Evolutionary conservation across 2,113 vertebrate species (phyloP).

Genomic region (Mastomys coucha): DNA sequence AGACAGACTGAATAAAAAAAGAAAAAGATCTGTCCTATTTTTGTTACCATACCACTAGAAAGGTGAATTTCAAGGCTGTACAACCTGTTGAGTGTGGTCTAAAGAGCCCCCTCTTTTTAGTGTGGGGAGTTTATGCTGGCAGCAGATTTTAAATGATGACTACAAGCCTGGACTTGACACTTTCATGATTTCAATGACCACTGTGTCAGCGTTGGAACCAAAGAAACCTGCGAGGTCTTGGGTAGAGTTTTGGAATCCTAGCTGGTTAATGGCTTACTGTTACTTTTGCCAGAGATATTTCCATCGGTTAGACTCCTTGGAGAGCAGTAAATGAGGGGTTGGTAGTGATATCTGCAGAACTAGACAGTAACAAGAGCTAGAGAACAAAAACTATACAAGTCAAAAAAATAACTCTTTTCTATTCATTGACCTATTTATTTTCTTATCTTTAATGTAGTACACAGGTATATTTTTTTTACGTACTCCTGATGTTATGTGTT

Average conservation of each 20-base stretch:
- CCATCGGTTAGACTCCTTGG: not conserved
- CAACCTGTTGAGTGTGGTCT: slow-evolving; percentile 62
- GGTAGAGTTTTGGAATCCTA: slow-evolving; percentile 17
- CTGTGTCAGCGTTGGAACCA: slow-evolving; percentile 59
- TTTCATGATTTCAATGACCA: slow-evolving; percentile 65
- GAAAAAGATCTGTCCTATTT: slow-evolving; percentile 12
- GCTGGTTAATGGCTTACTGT: not conserved
- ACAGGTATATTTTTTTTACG: slow-evolving; percentile 47
- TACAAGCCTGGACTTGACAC: not conserved
- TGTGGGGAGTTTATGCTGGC: slow-evolving; percentile 33
- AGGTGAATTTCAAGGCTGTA: slow-evolving; percentile 59
- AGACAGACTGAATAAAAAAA: not conserved
- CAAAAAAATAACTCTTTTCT: not conserved
- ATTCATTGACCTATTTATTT: not conserved
- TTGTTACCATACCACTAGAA: slow-evolving; percentile 62
- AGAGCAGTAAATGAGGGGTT: not conserved
- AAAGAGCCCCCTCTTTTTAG: slow-evolving; percentile 51
- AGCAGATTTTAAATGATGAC: slow-evolving; percentile 67
- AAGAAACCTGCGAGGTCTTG: slow-evolving; percentile 36
- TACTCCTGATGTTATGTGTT: slow-evolving; percentile 6
- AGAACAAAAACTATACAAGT: not conserved
- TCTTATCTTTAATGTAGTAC: slow-evolving; percentile 62
- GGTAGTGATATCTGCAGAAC: not conserved
- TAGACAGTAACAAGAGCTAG: not conserved
- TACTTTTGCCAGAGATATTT: slow-evolving; percentile 13